A percentile compares a stretch with the other conserved stretches of the same genome.
These are phyloP conservation scores for Hirudinaria manillensis DNA, from an alignment of 2,888 invertebrate species.

Conservation along the genomic window DNA sequence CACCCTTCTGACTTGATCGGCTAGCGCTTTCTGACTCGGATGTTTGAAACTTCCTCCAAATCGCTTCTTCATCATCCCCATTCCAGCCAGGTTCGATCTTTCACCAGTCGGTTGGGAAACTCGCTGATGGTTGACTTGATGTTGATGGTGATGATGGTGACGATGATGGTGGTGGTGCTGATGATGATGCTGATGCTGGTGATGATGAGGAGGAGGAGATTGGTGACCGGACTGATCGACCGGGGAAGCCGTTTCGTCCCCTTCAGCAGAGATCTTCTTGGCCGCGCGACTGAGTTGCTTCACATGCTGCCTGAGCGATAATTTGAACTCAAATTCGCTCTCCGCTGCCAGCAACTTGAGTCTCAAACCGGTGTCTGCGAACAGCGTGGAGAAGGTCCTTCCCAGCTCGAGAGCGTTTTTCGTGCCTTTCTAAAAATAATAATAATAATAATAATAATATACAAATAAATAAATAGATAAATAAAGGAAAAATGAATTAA, in stretches of 20 bases:
- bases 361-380: slow-evolving; percentile 61
- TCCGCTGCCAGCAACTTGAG: slow-evolving; percentile 58
- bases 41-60: slow-evolving; percentile 23
- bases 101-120: not conserved
- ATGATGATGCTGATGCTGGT: not conserved
- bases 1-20: slow-evolving; percentile 16
- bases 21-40: not conserved
- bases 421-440: slow-evolving; percentile 59
- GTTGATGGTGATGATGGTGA: slow-evolving; percentile 14
- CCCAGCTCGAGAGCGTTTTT: slow-evolving; percentile 62
- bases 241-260: not conserved
- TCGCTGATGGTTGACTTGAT: not conserved
- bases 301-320: slow-evolving; percentile 55
- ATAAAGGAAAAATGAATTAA: not conserved
- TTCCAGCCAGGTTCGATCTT: not conserved
- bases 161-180: not conserved
- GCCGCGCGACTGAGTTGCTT: slow-evolving; percentile 49
- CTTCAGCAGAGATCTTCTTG: not conserved
- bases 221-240: not conserved
- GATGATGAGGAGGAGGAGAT: not conserved
- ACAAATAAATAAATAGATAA: not conserved
- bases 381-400: slow-evolving; percentile 61
- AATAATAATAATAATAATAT: not conserved
- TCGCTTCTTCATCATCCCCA: slow-evolving; percentile 12
- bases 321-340: slow-evolving; percentile 59